phyloP scores from a whole-genome alignment of 2,797 vertebrate species.

The Perodicticus potto region DNA sequence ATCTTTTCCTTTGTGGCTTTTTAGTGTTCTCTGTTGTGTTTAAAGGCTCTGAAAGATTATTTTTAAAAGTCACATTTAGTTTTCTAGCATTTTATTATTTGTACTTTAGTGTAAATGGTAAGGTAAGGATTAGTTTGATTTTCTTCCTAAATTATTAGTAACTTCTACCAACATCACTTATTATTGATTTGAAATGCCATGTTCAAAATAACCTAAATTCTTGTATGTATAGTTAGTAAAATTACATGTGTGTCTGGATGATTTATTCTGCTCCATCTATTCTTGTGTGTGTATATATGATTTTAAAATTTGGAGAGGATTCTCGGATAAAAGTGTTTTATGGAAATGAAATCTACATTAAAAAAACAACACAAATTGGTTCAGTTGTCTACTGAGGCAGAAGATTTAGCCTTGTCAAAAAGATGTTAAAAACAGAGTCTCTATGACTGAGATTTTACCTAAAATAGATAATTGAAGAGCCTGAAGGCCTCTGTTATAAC shows the following conservation, averaged over 20 bases:
- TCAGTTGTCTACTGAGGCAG: neutral
- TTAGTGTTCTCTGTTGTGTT: neutral
- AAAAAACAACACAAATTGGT: neutral
- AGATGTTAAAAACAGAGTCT: neutral
- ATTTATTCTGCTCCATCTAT: neutral
- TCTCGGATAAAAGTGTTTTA: neutral
- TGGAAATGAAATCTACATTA: neutral
- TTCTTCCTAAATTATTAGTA: neutral
- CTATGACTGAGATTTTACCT: neutral
- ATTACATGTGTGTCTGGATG: neutral
- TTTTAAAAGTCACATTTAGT: neutral
- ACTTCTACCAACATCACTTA: neutral
- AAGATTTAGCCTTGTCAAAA: neutral
- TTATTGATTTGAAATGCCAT: neutral
- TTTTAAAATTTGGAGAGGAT: neutral
- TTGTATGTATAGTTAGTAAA: neutral
- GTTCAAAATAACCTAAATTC: slow-evolving; percentile 8
- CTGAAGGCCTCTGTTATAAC: neutral
- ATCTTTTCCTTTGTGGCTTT: neutral
- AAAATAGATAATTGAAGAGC: neutral
- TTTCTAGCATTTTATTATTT: slow-evolving; percentile 32
- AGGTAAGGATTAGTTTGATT: neutral
- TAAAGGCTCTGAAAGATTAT: neutral
- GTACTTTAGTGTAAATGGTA: neutral
- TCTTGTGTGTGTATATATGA: neutral